phyloP scores from a whole-genome alignment of 2,113 vertebrate species.

The Paratilapia polleni region DNA sequence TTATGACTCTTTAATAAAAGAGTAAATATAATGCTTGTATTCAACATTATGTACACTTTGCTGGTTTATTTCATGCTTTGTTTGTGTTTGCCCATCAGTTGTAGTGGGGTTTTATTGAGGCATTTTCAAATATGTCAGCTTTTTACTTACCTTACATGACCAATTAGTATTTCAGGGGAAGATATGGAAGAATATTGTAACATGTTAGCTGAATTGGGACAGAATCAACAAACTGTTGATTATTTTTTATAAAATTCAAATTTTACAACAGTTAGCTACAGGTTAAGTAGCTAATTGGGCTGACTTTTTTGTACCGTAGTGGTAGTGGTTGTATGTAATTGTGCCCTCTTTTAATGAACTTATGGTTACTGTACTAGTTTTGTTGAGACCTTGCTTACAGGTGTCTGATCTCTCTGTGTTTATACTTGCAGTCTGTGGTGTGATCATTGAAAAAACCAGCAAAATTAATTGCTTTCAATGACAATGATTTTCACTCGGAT shows the following conservation, averaged over 20 bases:
- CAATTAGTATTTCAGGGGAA: not conserved
- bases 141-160: not conserved
- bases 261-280: not conserved
- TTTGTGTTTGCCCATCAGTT: constrained; percentile 16
- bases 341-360: not conserved
- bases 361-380: not conserved
- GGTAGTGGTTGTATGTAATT: not conserved
- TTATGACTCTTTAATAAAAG: constrained; percentile 57
- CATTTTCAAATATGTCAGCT: not conserved
- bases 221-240: too few species aligned
- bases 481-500: too few species aligned
- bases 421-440: too few species aligned
- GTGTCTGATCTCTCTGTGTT: too few species aligned
- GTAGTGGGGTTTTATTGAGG: constrained; percentile 3
- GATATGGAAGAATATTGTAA: not conserved
- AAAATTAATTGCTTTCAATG: too few species aligned
- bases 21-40: constrained; percentile 59
- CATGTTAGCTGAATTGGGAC: too few species aligned
- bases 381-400: too few species aligned
- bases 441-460: too few species aligned
- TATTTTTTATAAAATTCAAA: not conserved
- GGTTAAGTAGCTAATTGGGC: not conserved
- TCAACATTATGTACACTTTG: not conserved
- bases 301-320: not conserved
- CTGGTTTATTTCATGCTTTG: not conserved